Conservation (phyloP, 2,113 vertebrate genomes). For the Vimba vimba region DNA sequence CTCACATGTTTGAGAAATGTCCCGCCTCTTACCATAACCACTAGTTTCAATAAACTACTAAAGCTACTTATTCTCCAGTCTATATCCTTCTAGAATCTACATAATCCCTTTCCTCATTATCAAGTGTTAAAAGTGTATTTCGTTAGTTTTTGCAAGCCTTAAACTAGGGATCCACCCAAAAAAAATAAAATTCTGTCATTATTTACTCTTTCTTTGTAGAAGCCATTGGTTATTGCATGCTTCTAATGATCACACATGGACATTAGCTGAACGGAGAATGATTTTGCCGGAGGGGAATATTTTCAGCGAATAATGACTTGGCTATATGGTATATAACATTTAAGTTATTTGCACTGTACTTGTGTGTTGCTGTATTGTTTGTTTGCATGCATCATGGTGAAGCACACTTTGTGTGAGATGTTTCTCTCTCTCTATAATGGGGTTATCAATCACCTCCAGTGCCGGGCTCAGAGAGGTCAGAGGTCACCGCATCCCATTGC, state of each 20-base stretch:
- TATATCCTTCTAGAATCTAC: too few species aligned
- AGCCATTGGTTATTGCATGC: not conserved
- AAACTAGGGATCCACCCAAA: not conserved
- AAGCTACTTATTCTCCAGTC: too few species aligned
- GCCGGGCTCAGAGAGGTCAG: conserved; percentile 7
- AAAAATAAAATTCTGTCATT: not conserved
- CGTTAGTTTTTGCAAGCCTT: not conserved
- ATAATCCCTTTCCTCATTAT: too few species aligned
- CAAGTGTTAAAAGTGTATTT: not conserved
- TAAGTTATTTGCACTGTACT: not conserved
- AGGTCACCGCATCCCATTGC: conserved; percentile 16
- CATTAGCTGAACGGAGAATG: not conserved
- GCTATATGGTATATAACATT: not conserved
- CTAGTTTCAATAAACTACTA: too few species aligned
- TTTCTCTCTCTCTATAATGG: conserved; percentile 9
- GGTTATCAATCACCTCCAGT: conserved; percentile 20
- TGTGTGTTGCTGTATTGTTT: not conserved
- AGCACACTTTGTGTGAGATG: not conserved
- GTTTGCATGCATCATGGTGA: not conserved
- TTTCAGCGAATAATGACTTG: not conserved
- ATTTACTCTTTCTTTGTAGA: not conserved
- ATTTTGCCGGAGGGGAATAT: not conserved
- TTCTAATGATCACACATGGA: not conserved
- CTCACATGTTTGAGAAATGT: too few species aligned
- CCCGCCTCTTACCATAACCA: too few species aligned